Base-by-base conservation (phyloP, 2,113 vertebrate genomes). In the Arvicanthis niloticus region DNA sequence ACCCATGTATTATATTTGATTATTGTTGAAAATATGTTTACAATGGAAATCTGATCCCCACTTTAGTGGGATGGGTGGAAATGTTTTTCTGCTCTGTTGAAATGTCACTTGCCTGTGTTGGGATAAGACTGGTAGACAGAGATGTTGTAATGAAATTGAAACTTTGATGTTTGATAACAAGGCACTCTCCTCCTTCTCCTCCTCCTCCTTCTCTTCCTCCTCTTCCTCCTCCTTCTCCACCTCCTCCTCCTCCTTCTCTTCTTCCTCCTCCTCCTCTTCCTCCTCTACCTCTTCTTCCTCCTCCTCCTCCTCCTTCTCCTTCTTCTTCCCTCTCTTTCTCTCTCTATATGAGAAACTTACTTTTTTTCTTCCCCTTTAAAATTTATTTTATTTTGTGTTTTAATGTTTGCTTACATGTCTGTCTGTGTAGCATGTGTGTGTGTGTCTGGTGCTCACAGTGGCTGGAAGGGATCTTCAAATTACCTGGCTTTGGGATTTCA, bases 41-140 rank as follows among this genome's bases (percentile, higher is more conserved):
- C 88, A 95, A 56, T 82, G 81, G 29, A 97, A 92, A 60, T 29
- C 51, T 85, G 94, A 81, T 48, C 93, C 17, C 78, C 31, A 31
- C 91, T 91, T 93, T 88, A 70, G 72, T 68, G 40, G 26, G 31
- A 12, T 22, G 10, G 11, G 6, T 34, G 53, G 22, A 80, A 31
- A 3, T 76, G 26, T 62, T 82, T 62, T 89, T 80, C 26, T 94
- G 17, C 62, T 82, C 15, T 94, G 17, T 70, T 86, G 70, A 75
- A 89, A 89, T 67, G 5, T 65, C 24, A 72, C 40, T 87, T 95
- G 70, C 51, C 10, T 72, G 24, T 88, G 15, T 48, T 45, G 0
- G 65, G 88, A 0, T 68, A 51, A 94, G 17, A n/a, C 51, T 67
- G 65, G 58, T 62, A 37, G 17, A 40, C 7, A 56, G 68, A 60